phyloP scores from a whole-genome alignment of 30 jellyfish, hydroid and myxozoan genomes.

The Clytia hemisphaerica region DNA sequence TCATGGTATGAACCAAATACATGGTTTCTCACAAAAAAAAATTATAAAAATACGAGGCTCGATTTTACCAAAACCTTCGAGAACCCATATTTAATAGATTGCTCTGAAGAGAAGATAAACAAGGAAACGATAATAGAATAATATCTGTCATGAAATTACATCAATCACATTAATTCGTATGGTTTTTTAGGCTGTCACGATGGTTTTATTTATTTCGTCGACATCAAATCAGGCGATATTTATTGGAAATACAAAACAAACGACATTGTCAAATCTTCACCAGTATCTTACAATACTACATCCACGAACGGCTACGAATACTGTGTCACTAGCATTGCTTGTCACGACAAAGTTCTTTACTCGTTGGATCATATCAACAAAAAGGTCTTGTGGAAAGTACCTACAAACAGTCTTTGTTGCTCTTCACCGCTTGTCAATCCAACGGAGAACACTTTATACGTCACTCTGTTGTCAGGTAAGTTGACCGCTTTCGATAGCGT shows the following conservation, averaged over 20 bases:
- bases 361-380: slow-evolving; percentile 34
- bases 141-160: too few relatives aligned
- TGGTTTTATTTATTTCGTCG: slow-evolving; percentile 39
- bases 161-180: neutral
- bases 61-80: too few relatives aligned
- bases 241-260: slow-evolving; percentile 50
- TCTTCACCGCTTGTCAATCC: slow-evolving; percentile 47
- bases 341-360: slow-evolving; percentile 57
- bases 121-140: too few relatives aligned
- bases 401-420: slow-evolving; percentile 64
- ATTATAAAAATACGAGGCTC: too few relatives aligned
- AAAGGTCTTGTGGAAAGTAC: slow-evolving; percentile 22
- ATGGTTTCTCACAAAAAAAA: too few relatives aligned
- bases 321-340: slow-evolving; percentile 56
- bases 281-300: too few relatives aligned
- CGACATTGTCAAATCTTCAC: slow-evolving; percentile 66
- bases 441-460: slow-evolving; percentile 13
- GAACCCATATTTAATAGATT: too few relatives aligned
- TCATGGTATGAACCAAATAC: too few relatives aligned
- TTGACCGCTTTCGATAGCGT: slow-evolving; percentile 7
- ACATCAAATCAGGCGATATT: slow-evolving; percentile 35
- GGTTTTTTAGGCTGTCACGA: slow-evolving; percentile 73
- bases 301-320: neutral
- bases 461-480: slow-evolving; percentile 51
- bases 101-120: too few relatives aligned